Base-by-base conservation (phyloP, 1,140 invertebrate genomes). In the Onthophagus taurus region DNA sequence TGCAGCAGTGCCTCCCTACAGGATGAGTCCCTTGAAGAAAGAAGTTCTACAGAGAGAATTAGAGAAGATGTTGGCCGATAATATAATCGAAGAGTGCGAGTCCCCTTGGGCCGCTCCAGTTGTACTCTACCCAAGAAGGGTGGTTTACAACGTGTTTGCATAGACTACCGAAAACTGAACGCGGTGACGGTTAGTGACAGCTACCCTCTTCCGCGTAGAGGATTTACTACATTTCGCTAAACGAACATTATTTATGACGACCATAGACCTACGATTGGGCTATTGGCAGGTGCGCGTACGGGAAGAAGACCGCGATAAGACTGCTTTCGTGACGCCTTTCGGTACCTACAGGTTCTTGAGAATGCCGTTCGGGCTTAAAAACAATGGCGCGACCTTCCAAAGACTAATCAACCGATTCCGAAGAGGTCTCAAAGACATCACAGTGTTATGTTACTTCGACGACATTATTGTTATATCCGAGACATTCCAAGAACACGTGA, bases 331-430 rank as follows among this genome's bases (percentile, higher is more conserved):
- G 1, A 63, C 57, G 2, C 61, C 59, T 3, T 50, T 64, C 4
- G 65, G 64, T 7, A 53, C 59, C 3, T 70, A 45, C 38, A 34
- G 57, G 38, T 72, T 66, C 42, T 55, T 31, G 14, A 52, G 64
- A 1, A 61, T 72, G 58, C 61, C 66, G 0, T 66, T 70, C 52
- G 68, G 68, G 1, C 49, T 72, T 2, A 44, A 45, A 4, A 67
- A 61, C 37, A 47, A 52, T 3, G 59, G 55, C 11, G 60, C 64
- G 2, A 68, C 64, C 0, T 70, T 68, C 42, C 58, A 63, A 42
- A 36, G 68, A 37, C 19, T 64, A 0, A 60, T 68, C 2, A 59
- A 63, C 39, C 26, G 50, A 5, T 50, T 65, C n/a, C 43, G 48
- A 16, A 46, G 51, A n/a, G 49, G 50, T 8, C 37, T 58, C 4